Conservation (phyloP, 2,888 invertebrate genomes). For the Amiota communis region DNA sequence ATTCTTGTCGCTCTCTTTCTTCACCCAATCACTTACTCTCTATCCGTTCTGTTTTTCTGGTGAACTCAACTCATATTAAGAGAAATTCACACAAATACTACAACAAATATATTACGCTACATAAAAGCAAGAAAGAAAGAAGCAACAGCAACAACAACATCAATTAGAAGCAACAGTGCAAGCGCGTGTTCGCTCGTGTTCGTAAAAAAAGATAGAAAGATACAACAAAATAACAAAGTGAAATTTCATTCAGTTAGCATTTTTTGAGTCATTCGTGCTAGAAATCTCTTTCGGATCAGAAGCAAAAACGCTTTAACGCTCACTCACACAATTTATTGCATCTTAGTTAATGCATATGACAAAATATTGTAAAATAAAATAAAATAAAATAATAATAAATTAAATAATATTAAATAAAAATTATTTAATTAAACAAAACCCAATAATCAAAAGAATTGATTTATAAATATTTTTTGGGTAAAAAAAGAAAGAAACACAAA, state of each 20-base stretch:
- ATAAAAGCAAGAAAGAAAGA: no score
- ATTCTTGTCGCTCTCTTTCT: no score
- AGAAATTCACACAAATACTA: no score
- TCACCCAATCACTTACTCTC: no score
- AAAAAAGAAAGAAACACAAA: conserved; percentile 11
- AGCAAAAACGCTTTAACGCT: neutral
- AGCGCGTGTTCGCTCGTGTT: no score
- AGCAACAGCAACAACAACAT: no score
- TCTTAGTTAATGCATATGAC: neutral
- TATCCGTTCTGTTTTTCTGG: no score
- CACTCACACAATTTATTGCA: neutral
- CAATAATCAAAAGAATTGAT: conserved; percentile 25
- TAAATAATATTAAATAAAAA: neutral
- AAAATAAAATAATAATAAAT: conserved; percentile 1
- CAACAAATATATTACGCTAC: no score
- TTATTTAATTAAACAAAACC: neutral
- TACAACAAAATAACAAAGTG: neutral
- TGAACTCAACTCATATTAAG: no score
- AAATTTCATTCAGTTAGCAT: conserved; percentile 3
- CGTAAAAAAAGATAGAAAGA: no score
- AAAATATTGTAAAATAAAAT: no score
- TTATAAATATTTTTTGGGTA: conserved; percentile 18
- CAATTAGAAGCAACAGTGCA: no score
- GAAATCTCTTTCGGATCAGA: conserved; percentile 11
- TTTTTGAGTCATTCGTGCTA: conserved; percentile 8